Base-by-base conservation (phyloP, 2,113 vertebrate genomes). In the Kryptolebias marmoratus region DNA sequence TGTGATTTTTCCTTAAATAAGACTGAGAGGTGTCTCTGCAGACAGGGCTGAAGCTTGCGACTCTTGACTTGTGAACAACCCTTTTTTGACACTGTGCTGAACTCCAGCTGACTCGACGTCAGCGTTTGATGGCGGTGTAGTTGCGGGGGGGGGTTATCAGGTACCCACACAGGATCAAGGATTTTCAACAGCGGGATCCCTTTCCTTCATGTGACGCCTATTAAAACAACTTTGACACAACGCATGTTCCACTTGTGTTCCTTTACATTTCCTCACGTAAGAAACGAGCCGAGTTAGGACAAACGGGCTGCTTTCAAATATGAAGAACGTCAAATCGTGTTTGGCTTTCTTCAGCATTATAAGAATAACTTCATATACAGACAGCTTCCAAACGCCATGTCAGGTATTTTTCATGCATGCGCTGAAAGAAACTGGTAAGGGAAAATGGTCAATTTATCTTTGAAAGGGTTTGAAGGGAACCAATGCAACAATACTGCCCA, bases 221-320 rank as follows among this genome's bases (percentile, higher is more conserved):
- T 92, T 93, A 91, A 89, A 93, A 90, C 75, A 59, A 81, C 83
- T 90, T 92, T 90, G 90, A 88, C 84, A 90, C 82, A 90, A 73
- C 44, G 68, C 56, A 8, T 18, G 82, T 9, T 77, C 56, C 44
- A 1, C 60, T 73, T 82, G 75, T 85, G 70, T 73, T 73, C n/a
- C 6, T 67, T 69, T 15, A 10, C 22, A 55, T n/a, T 55, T 11
- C 28, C 14, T 55, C 28, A 10, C 28, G 27, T 55, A 11, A 47
- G 10, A 14, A 22, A 22, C 22, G 22, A 22, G 22, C 22, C 22
- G 22, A 22, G 22, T 22, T 22, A 22, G 22, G 22, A 22, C 22
- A 22, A 22, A 22, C 22, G 22, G 22, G 22, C 22, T 22, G 22
- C 22, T 22, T 22, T 22, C 22, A 22, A 22, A 22, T 22, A 22